Evolutionary conservation across 2,888 invertebrate genomes (phyloP).

Genomic region (Heliconius aoede): DNA sequence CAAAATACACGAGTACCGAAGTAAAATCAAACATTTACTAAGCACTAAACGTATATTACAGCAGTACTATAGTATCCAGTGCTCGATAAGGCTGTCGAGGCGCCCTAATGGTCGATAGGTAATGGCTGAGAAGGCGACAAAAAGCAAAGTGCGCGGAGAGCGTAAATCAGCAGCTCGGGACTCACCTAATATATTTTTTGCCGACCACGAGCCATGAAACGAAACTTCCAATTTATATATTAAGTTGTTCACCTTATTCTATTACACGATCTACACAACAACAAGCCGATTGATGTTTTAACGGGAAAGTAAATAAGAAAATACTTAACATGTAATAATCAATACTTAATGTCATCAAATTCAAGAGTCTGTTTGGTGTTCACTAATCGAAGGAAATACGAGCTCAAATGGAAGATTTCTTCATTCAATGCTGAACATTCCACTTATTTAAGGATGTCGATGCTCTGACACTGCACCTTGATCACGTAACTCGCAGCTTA

Average conservation of each 20-base stretch:
- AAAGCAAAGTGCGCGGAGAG: slow-evolving; percentile 45
- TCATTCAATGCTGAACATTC: too few species aligned
- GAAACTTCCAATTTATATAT: slow-evolving; percentile 25
- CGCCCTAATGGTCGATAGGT: slow-evolving; percentile 38
- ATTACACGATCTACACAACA: slow-evolving; percentile 4
- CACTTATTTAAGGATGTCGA: too few species aligned
- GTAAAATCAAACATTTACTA: neutral
- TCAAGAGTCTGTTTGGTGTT: neutral
- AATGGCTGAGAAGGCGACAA: slow-evolving; percentile 45
- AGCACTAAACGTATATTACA: slow-evolving; percentile 1
- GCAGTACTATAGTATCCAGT: neutral
- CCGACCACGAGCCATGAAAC: slow-evolving; percentile 36
- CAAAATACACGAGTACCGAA: neutral
- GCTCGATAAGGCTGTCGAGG: slow-evolving; percentile 15
- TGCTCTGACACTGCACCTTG: too few species aligned
- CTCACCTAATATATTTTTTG: slow-evolving; percentile 49
- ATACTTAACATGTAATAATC: too few species aligned
- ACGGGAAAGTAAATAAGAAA: neutral
- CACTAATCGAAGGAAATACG: neutral
- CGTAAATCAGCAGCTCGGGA: slow-evolving; percentile 45
- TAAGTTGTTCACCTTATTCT: slow-evolving; percentile 20
- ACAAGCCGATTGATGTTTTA: neutral
- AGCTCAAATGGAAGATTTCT: neutral
- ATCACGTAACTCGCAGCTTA: too few species aligned
- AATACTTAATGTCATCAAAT: neutral